These are phyloP conservation scores for Ornithorhynchus anatinus DNA, from an alignment of 2,113 vertebrate species.

Conservation along the genomic window DNA sequence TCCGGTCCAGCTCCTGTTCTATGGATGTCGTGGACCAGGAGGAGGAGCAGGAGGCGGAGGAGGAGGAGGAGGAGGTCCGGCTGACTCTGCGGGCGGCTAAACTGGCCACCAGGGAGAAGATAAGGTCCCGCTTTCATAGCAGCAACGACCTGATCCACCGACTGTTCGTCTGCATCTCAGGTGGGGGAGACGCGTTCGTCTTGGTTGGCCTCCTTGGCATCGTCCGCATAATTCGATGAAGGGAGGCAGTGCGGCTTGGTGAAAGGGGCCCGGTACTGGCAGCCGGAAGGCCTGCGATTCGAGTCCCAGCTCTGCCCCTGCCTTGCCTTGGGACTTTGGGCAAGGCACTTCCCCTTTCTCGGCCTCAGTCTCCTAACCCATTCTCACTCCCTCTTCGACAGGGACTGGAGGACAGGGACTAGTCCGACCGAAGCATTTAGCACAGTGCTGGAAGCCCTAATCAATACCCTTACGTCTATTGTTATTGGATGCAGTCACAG, in stretches of 20 bases:
- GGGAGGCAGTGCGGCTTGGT: background rate
- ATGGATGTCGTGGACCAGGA: constrained; percentile 80
- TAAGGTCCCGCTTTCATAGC: constrained; percentile 92
- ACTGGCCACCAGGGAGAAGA: constrained; percentile 85
- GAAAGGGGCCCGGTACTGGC: background rate
- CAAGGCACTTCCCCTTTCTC: too few species aligned
- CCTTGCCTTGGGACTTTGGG: background rate
- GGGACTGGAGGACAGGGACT: too few species aligned
- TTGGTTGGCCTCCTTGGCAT: fast-evolving
- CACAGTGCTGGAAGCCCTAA: too few species aligned
- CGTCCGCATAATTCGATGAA: fast-evolving
- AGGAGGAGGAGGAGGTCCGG: constrained; percentile 78
- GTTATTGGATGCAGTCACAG: too few species aligned
- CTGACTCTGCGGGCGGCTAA: constrained; percentile 77
- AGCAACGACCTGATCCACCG: constrained; percentile 96
- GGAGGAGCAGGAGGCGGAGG: constrained; percentile 81
- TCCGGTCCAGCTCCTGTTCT: constrained; percentile 77
- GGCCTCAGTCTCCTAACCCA: too few species aligned
- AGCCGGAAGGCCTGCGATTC: background rate
- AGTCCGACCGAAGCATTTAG: too few species aligned
- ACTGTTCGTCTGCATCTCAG: constrained; percentile 98
- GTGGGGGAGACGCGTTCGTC: constrained; percentile 55
- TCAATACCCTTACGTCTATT: too few species aligned
- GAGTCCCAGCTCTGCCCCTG: background rate
- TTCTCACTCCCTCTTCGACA: too few species aligned